Conservation (phyloP, 92 coral and sea anemone species). For the Blastomussa wellsi region DNA sequence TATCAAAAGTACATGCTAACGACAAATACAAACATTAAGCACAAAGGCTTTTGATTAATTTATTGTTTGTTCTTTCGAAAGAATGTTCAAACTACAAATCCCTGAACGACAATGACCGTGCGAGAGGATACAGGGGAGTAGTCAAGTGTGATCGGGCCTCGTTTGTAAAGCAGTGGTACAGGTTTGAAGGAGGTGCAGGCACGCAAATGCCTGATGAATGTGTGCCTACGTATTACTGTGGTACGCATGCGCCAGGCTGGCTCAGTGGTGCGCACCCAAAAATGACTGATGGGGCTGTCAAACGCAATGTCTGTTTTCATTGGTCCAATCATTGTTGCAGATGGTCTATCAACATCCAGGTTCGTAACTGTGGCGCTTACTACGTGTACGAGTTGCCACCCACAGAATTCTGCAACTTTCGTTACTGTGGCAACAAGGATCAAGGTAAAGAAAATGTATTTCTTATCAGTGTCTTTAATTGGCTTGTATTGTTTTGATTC, state of each 20-base stretch:
- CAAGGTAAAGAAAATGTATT: slow-evolving; percentile 20
- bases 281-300: neutral
- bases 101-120: neutral
- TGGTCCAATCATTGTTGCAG: neutral
- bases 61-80: neutral
- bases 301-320: slow-evolving; percentile 1
- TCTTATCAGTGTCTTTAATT: no score
- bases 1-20: no score
- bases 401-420: neutral
- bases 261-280: slow-evolving; percentile 15
- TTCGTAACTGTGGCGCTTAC: slow-evolving; percentile 2
- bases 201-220: neutral
- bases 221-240: neutral
- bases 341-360: neutral
- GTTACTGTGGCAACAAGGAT: slow-evolving; percentile 6
- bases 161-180: neutral
- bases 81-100: slow-evolving; percentile 6
- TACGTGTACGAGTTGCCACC: neutral
- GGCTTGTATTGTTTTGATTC: no score
- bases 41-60: no score
- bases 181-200: slow-evolving; percentile 7
- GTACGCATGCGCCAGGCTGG: slow-evolving; percentile 24
- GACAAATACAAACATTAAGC: no score
- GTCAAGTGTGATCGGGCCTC: neutral
- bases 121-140: neutral